Conservation (phyloP, 2,888 invertebrate species). For the Xylocampa areola region DNA sequence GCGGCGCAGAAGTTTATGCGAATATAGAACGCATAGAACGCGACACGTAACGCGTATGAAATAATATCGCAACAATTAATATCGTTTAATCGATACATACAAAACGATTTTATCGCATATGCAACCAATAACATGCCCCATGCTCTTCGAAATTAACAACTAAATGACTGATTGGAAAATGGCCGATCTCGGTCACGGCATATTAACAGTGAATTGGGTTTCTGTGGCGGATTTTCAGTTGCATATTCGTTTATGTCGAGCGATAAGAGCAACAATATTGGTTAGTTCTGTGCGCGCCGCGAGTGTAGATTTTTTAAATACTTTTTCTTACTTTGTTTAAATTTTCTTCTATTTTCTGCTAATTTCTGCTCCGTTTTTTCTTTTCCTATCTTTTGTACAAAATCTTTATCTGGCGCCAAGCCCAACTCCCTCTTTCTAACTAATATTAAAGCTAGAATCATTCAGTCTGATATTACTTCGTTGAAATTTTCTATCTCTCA, state of each 20-base stretch:
- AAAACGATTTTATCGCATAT: slow-evolving; percentile 67
- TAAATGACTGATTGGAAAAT: slow-evolving; percentile 87
- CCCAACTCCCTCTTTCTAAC: neutral
- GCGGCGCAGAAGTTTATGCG: slow-evolving; percentile 35
- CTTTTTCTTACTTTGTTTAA: slow-evolving; percentile 30
- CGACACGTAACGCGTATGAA: slow-evolving; percentile 55
- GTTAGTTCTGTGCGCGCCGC: slow-evolving; percentile 56
- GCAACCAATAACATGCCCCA: slow-evolving; percentile 87
- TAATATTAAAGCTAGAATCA: too few species aligned
- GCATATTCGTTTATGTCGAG: slow-evolving; percentile 71
- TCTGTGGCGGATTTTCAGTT: slow-evolving; percentile 83
- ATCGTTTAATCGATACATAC: slow-evolving; percentile 74
- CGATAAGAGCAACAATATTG: slow-evolving; percentile 80
- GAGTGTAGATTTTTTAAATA: slow-evolving; percentile 63
- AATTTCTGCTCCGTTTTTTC: slow-evolving; percentile 5
- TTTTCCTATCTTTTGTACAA: slow-evolving; percentile 82
- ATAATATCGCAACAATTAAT: slow-evolving; percentile 68
- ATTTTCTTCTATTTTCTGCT: slow-evolving; percentile 18
- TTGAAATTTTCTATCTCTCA: too few species aligned
- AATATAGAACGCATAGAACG: slow-evolving; percentile 59
- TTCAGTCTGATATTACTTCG: too few species aligned
- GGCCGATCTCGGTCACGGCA: slow-evolving; percentile 82
- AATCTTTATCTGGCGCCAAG: neutral
- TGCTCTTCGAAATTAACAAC: slow-evolving; percentile 88
- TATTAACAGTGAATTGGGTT: slow-evolving; percentile 89